Evolutionary conservation across 1,140 invertebrate genomes (phyloP).

Genomic region (Proales similis): DNA sequence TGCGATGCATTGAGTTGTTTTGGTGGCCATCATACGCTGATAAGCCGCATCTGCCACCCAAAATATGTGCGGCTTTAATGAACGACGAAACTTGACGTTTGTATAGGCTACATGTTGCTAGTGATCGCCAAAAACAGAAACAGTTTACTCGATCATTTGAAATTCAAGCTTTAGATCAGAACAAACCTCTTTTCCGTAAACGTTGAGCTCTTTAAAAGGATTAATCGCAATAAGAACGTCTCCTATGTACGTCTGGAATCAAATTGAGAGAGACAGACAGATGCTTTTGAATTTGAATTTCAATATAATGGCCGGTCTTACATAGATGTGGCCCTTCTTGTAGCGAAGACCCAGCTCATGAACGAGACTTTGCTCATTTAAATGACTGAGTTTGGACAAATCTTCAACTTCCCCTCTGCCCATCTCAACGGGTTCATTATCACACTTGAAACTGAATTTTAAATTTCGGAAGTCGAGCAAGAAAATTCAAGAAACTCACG

Average conservation of each 20-base stretch:
- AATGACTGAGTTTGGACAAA: conserved; percentile 9
- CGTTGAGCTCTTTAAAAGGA: conserved; percentile 68
- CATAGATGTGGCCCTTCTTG: conserved; percentile 37
- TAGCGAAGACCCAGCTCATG: conserved; percentile 23
- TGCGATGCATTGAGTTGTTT: conserved; percentile 73
- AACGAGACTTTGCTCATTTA: conserved; percentile 26
- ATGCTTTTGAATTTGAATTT: background rate
- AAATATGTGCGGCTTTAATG: conserved; percentile 8
- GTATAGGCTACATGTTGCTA: conserved; percentile 34
- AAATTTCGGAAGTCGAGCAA: no score
- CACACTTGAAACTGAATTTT: no score
- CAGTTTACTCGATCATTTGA: background rate
- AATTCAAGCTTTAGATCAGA: conserved; percentile 41
- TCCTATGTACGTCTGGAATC: conserved; percentile 74
- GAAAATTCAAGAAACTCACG: no score
- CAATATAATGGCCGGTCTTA: background rate
- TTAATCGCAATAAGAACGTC: conserved; percentile 77
- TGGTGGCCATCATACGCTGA: conserved; percentile 60
- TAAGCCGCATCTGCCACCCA: conserved; percentile 12
- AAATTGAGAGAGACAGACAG: background rate
- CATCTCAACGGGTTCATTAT: background rate
- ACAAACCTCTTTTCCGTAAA: conserved; percentile 66
- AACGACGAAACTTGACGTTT: conserved; percentile 14
- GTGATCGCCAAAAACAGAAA: background rate
- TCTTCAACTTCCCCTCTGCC: conserved; percentile 36